Conservation (phyloP, 1,140 invertebrate genomes). For the Drosophila rhopaloa region DNA sequence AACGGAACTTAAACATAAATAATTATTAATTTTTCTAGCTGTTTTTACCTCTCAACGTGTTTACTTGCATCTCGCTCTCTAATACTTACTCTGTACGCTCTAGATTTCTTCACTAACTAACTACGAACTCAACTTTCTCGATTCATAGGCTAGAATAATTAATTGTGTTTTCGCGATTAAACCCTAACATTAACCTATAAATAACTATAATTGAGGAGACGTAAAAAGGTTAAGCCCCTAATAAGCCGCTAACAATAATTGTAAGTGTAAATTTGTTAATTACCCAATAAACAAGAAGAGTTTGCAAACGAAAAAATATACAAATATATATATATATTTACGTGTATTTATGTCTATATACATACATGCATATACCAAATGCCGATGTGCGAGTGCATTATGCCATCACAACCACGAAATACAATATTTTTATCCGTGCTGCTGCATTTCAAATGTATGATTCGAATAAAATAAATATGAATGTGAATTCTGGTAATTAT, state of each 20-base stretch:
- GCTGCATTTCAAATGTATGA: constrained; percentile 55
- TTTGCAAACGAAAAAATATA: constrained; percentile 54
- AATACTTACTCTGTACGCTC: constrained; percentile 23
- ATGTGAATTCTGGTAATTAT: constrained; percentile 42
- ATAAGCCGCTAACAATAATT: constrained; percentile 67
- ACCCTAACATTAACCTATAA: constrained; percentile 42
- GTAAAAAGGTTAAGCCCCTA: constrained; percentile 27
- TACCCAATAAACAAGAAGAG: constrained; percentile 59
- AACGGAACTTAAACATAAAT: constrained; percentile 26
- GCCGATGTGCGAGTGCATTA: constrained; percentile 57
- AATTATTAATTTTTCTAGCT: constrained; percentile 34
- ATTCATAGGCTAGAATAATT: constrained; percentile 76
- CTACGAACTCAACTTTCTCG: constrained; percentile 24
- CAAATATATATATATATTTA: constrained; percentile 47
- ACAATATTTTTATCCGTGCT: constrained; percentile 57
- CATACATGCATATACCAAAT: constrained; percentile 44
- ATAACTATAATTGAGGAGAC: constrained; percentile 22
- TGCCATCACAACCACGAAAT: constrained; percentile 46
- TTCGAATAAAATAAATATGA: constrained; percentile 31
- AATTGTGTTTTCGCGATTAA: constrained; percentile 63
- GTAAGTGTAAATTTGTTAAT: constrained; percentile 80
- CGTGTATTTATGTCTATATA: constrained; percentile 56
- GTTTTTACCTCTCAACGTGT: constrained; percentile 20
- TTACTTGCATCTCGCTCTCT: constrained; percentile 32
- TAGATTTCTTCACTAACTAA: constrained; percentile 32